Percentiles rank a stretch among this genome's conserved stretches.
Conservation (phyloP, 2,888 invertebrate species). For the Dynastes grantii region DNA sequence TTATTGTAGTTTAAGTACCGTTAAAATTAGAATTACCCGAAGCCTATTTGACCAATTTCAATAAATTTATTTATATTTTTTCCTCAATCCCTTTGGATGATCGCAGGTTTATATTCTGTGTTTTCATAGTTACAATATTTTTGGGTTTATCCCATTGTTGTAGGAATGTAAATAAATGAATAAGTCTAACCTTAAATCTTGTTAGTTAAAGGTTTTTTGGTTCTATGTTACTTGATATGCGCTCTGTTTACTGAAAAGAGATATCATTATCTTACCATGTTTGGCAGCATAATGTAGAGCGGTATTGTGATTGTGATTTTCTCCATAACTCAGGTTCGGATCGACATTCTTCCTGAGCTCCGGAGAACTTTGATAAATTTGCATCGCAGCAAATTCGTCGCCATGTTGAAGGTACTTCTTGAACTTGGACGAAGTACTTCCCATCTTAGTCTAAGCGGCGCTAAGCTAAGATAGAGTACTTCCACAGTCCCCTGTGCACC, state of each 20-base stretch:
- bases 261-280: conserved; percentile 70
- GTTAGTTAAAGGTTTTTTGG: neutral
- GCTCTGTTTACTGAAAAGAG: no score
- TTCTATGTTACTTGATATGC: neutral
- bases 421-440: conserved; percentile 80
- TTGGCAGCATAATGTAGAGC: conserved; percentile 79
- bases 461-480: conserved; percentile 11
- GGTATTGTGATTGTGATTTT: conserved; percentile 78
- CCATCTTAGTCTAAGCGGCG: conserved; percentile 71
- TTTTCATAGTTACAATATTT: no score
- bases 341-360: conserved; percentile 78
- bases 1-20: no score
- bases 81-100: no score
- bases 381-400: conserved; percentile 81
- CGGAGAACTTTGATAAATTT: conserved; percentile 76
- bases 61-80: no score
- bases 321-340: conserved; percentile 79
- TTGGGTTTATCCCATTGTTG: no score
- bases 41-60: no score
- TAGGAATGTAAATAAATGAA: no score
- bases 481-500: neutral
- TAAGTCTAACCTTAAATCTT: no score
- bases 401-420: conserved; percentile 80
- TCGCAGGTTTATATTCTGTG: no score
- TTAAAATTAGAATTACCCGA: no score